phyloP scores from a whole-genome alignment of 2,888 invertebrate genomes.

The Trichogramma dendrolimi region DNA sequence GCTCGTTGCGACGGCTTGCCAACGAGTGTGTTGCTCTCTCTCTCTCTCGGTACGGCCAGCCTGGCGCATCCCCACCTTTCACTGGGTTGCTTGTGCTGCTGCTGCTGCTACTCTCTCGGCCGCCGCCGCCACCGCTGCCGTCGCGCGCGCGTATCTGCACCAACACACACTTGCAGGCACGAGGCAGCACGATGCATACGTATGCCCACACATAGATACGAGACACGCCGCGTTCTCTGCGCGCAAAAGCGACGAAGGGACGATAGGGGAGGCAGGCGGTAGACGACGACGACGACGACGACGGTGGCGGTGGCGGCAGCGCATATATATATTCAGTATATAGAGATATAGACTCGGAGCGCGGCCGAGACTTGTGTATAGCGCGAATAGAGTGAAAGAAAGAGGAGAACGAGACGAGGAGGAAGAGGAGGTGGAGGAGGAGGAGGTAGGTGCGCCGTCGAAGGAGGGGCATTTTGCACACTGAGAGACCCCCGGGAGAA shows the following conservation, averaged over 20 bases:
- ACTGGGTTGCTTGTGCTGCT: constrained; percentile 9
- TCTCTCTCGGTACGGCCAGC: constrained; percentile 4
- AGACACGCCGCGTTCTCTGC: neutral
- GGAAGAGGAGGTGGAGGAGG: constrained; percentile 40
- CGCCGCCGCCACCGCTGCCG: constrained; percentile 3
- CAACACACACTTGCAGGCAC: neutral
- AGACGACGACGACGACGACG: constrained; percentile 14
- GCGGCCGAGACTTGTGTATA: constrained; percentile 21
- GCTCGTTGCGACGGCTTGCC: constrained; percentile 49
- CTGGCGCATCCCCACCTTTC: constrained; percentile 40
- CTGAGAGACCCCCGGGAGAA: constrained; percentile 38
- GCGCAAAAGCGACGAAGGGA: constrained; percentile 23
- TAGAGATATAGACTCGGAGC: constrained; percentile 1
- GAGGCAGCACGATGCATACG: constrained; percentile 11
- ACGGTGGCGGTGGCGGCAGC: constrained; percentile 20
- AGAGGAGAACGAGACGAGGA: constrained; percentile 26
- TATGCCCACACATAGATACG: no score
- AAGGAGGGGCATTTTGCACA: neutral
- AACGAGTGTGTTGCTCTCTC: constrained; percentile 46
- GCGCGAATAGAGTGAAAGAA: neutral
- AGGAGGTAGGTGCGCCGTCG: constrained; percentile 34
- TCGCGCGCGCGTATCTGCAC: constrained; percentile 6
- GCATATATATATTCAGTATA: no score
- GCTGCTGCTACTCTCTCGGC: constrained; percentile 26
- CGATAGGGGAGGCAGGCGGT: constrained; percentile 21